Percentiles rank a stretch among this genome's conserved stretches.
Conservation (phyloP, 30 jellyfish, hydroid and myxozoan species). For the Turritopsis rubra region DNA sequence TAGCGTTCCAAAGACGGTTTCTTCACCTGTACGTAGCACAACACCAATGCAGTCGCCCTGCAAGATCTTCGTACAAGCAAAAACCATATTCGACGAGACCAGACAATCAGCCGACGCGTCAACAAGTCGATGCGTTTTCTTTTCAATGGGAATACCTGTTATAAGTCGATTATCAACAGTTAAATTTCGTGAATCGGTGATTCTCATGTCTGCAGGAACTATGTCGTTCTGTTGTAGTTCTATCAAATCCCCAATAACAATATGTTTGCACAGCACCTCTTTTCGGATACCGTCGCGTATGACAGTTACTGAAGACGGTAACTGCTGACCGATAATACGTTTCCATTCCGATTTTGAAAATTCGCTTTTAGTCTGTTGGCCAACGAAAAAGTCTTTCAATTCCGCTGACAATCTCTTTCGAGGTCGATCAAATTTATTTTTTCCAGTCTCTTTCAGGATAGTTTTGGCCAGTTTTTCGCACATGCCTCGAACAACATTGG, state of each 20-base stretch:
- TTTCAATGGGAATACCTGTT: slow-evolving; percentile 14
- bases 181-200: neutral
- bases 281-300: slow-evolving; percentile 22
- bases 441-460: neutral
- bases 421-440: slow-evolving; percentile 19
- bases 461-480: slow-evolving; percentile 9
- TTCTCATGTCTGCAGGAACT: slow-evolving; percentile 36
- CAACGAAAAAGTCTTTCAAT: neutral
- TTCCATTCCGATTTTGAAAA: slow-evolving; percentile 36
- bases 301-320: slow-evolving; percentile 27
- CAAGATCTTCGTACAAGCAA: slow-evolving; percentile 27
- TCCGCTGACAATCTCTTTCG: neutral
- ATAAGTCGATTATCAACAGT: slow-evolving; percentile 20
- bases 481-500: slow-evolving; percentile 5
- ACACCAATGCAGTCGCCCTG: slow-evolving; percentile 22
- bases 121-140: neutral
- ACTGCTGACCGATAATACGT: neutral
- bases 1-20: slow-evolving; percentile 34
- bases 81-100: slow-evolving; percentile 23
- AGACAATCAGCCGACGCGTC: slow-evolving; percentile 17
- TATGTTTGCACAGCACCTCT: neutral
- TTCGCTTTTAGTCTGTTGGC: neutral
- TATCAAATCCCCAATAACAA: slow-evolving; percentile 25
- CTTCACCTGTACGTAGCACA: slow-evolving; percentile 37
- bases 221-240: slow-evolving; percentile 25